Conservation (phyloP, 37 sponge, comb jelly and placozoan genomes). For the Halisarca cf. caerulea region DNA sequence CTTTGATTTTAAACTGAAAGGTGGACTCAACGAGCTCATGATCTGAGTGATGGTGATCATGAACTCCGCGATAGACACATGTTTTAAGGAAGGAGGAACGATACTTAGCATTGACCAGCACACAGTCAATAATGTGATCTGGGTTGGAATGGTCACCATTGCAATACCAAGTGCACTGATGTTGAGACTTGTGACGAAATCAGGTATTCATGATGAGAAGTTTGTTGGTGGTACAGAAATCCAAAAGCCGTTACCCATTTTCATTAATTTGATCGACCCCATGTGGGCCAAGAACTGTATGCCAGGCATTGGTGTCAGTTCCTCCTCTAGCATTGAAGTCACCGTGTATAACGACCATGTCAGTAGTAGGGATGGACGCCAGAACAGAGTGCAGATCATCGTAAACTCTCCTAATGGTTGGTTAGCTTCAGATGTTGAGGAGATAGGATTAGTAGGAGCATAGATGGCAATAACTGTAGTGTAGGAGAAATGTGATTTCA, state of each 20-base stretch:
- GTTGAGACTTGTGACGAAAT: conserved; percentile 1
- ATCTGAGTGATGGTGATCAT: no score
- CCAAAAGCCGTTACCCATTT: neutral
- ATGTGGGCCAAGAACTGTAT: neutral
- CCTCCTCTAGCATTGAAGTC: conserved; percentile 13
- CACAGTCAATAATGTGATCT: no score
- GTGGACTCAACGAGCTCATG: no score
- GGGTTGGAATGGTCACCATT: no score
- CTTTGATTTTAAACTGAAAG: no score
- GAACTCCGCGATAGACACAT: no score
- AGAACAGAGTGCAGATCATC: neutral
- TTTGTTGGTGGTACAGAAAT: conserved; percentile 16
- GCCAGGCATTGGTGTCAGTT: neutral
- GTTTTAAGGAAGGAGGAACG: no score
- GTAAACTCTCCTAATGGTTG: neutral
- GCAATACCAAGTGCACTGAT: no score
- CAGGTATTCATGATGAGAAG: conserved; percentile 10
- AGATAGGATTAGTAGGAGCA: conserved; percentile 15
- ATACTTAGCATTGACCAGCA: no score
- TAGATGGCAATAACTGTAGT: neutral
- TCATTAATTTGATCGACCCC: neutral
- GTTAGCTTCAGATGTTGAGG: neutral
- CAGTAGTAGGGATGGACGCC: neutral
- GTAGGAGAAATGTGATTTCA: neutral
- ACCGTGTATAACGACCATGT: conserved; percentile 20